Base-by-base conservation (phyloP, 2,888 invertebrate species). In the Brachypterus glaber region DNA sequence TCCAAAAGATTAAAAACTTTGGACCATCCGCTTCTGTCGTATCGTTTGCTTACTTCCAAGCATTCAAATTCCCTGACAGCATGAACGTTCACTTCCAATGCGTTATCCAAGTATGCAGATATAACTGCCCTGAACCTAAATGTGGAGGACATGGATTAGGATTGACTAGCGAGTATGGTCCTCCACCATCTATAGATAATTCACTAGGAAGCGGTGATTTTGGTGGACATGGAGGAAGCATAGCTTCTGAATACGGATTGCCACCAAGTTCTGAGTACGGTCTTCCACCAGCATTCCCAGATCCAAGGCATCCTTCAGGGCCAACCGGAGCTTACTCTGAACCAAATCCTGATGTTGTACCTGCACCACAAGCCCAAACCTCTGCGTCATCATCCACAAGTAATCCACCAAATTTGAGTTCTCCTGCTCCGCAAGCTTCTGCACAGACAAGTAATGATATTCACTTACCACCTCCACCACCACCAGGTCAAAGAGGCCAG, bases 11-110 rank as follows among this genome's bases (percentile, higher is more conserved):
- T 50, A 91, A 91, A 71, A 91, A 92, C 72, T 92, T 92, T 57
- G 92, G 92, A 2, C 87, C 90, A 0, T 89, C 90, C 15, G 92
- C 92, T 3, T 90, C 90, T 0, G 92, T 92, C 3, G 90, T 92
- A 11, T 90, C 90, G 35, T 92, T 91, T 60, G 91, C 92, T 9
- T 90, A 92, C 69, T 92, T 92, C 84, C 91, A 92, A 69, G 92
- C 92, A 4, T 92, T 92, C 71, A 92, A 92, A 67, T 92, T 92
- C 78, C 92, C 92, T 2, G 92, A 92, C 63, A 90, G 90, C 8
- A 92, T 92, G 91, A 91, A 92, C 62, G 92, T 92, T 2, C 91
- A 91, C 74, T 92, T 92, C 82, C 92, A 92, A 64, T 92, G 92
- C 62, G 90, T 91, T 29, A 92, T 92, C 52, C 92, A 92, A 71